Base-by-base conservation (phyloP, 2,888 invertebrate genomes). In the Muscina levida region DNA sequence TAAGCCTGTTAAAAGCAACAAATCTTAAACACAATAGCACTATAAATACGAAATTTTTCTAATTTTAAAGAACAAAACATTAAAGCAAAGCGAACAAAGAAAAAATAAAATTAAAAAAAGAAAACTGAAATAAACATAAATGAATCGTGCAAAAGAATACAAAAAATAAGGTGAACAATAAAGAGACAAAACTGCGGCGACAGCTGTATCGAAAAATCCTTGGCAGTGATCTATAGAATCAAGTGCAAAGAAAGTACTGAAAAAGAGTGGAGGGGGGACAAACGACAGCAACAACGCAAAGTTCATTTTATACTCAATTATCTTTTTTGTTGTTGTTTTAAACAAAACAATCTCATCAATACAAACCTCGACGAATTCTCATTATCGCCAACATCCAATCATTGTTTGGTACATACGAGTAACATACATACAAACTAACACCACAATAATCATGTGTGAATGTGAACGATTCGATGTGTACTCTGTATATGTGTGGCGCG, bases 221-320 rank as follows among this genome's bases (percentile, higher is more conserved):
- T 81, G 81, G 77, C 81, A 81, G 62, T 81, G 81, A 77, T 74
- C 73, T 81, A 74, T 70, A 57, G 13, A 67, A 66, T 37, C 5
- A 68, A 68, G n/a, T 53, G 48, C 4, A n/a, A 31, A 51, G 15
- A 22, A 22, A 72, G 48, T 10, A n/a, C 26, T 0, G 11, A 53
- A 42, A 66, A 42, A 44, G 26, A 70, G 1, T 48, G 15, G 48
- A 19, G 2, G 31, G 31, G n/a, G 31, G 31, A 31, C 4, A 31
- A 31, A n/a, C n/a, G n/a, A n/a, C n/a, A n/a, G n/a, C n/a, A 8
- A 31, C 31, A 31, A 31, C 8, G 8, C 8, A 31, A 31, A 31
- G 31, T 31, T 31, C 10, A 10, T 19, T 51, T 51, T 51, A n/a
- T n/a, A 11, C 22, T 22, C 8, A n/a, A n/a, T n/a, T n/a, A n/a